A percentile compares a stretch with the other conserved stretches of the same genome.
These are phyloP conservation scores for Vulpes vulpes DNA, from an alignment of 2,113 vertebrate genomes.

Conservation along the genomic window DNA sequence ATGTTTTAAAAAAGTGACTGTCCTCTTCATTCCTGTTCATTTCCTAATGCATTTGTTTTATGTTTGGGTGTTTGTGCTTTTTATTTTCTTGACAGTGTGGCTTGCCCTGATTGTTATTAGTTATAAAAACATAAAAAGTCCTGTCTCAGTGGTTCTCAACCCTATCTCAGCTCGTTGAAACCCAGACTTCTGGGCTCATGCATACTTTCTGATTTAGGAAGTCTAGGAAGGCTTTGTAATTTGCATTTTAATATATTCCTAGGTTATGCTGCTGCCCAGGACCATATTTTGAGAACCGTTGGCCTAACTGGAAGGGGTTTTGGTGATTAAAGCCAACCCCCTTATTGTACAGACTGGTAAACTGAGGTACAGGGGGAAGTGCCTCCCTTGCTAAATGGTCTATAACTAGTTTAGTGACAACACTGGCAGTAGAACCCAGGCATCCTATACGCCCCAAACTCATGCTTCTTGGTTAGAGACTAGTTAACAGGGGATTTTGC, in stretches of 20 bases:
- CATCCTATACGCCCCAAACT: fast-evolving
- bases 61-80: not conserved
- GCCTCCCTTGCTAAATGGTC: not conserved
- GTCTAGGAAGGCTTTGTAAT: not conserved
- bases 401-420: not conserved
- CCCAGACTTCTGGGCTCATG: not conserved
- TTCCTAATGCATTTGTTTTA: not conserved
- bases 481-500: not conserved
- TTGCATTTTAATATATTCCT: not conserved
- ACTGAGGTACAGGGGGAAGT: not conserved
- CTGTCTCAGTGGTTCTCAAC: not conserved
- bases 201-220: not conserved
- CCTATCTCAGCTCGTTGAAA: not conserved
- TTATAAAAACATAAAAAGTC: slow-evolving; percentile 3
- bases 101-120: not conserved
- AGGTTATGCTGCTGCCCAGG: not conserved
- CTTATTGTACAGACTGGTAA: not conserved
- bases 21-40: slow-evolving; percentile 15
- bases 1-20: not conserved
- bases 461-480: not conserved
- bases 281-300: not conserved
- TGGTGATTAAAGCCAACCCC: not conserved
- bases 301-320: not conserved
- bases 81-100: slow-evolving; percentile 39
- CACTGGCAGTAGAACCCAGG: not conserved